Evolutionary conservation across 2,888 invertebrate genomes (phyloP).

Genomic region (Orthosia gracilis): DNA sequence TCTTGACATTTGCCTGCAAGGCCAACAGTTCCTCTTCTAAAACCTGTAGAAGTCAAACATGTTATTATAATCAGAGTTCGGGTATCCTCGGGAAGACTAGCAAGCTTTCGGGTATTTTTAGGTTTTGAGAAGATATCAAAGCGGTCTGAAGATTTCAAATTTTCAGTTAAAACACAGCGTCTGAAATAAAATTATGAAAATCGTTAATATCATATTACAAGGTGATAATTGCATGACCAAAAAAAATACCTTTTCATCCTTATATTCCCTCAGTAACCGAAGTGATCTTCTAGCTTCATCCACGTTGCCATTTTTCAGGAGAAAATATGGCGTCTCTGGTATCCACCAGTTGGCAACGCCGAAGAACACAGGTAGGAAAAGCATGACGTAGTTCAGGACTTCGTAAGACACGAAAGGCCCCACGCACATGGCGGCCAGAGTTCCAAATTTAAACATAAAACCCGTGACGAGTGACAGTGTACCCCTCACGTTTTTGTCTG

Average conservation of each 20-base stretch:
- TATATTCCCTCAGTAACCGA: conserved; percentile 79
- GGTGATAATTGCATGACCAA: neutral
- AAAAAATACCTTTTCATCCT: conserved; percentile 73
- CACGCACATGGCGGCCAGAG: conserved; percentile 80
- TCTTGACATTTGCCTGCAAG: conserved; percentile 83
- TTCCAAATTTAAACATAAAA: conserved; percentile 84
- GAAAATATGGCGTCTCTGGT: conserved; percentile 92
- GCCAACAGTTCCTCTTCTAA: conserved; percentile 76
- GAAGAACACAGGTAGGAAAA: conserved; percentile 85
- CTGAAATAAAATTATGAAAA: neutral
- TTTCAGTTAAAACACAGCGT: neutral
- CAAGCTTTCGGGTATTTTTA: no score
- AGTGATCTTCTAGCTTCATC: conserved; percentile 85
- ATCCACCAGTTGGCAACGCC: conserved; percentile 88
- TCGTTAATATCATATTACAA: no score
- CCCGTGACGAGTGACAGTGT: conserved; percentile 79
- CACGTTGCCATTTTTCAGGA: conserved; percentile 87
- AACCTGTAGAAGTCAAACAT: conserved; percentile 68
- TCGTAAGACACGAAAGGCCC: conserved; percentile 84
- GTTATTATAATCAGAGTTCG: neutral
- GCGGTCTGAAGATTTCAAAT: neutral
- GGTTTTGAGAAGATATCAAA: neutral
- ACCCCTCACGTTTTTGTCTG: conserved; percentile 86
- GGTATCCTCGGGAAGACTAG: neutral
- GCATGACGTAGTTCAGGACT: conserved; percentile 82